Evolutionary conservation across 2,113 vertebrate species (phyloP), one percentile per base, ranked within the genome.

Genomic region (Anthoscopus minutus): DNA sequence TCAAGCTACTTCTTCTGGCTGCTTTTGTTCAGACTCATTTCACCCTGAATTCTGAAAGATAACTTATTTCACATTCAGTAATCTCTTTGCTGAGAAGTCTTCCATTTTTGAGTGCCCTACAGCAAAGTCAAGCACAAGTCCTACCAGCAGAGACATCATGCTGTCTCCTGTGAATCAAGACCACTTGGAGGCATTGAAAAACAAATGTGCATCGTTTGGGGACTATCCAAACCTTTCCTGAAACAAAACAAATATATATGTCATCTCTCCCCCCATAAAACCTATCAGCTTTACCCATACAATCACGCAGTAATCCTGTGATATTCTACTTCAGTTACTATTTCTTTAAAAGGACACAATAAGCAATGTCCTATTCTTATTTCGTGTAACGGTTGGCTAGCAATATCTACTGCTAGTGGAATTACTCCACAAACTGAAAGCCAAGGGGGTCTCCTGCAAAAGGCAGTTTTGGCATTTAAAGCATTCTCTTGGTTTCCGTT

Each of bases 1-100:
- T 95, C 94, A 96, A 93, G 67, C 92, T 91, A 86, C 33, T 91
- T 84, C 42, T 89, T 76, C 72, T 73, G 51, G 50, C 30, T 83
- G 89, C 74, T 92, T 94, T 94, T 53, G 48, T 92, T 92, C 71
- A 92, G 47, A 27, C 10, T 64, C 51, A 42, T n/a, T 71, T 72
- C 44, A 91, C 48, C 74, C 27, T n/a, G 27, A 73, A 72, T 86
- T 80, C 76, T 82, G 71, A 27, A 92, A 67, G 17, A 42, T 15
- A 62, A 79, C 24, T 81, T 86, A 78, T 21, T 72, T 62, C 67
- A 78, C 48, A 86, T 69, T 71, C 60, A 73, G 7, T 47, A 86
- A 67, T 23, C n/a, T 44, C 69, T 38, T 28, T 71, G 60, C 47
- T 83, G 67, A 47, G 58, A 88, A 69, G 27, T 38, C 78, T 77